Evolutionary conservation across 2,113 vertebrate genomes (phyloP).

Genomic region (Heliornis fulica): DNA sequence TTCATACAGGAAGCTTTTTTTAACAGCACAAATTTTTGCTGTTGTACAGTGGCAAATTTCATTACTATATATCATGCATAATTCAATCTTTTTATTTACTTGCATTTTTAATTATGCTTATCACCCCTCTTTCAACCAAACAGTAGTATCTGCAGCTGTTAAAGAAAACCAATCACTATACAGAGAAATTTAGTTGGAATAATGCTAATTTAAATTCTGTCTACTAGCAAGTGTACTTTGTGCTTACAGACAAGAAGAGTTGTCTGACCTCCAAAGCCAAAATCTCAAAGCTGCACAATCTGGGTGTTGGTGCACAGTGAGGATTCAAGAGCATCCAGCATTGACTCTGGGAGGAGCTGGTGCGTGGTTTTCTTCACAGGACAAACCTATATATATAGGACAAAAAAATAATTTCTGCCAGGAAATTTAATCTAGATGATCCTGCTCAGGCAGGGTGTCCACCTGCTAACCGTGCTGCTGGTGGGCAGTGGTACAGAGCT

Average conservation of each 20-base stretch:
- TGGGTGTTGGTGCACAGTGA: not conserved
- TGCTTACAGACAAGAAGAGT: not conserved
- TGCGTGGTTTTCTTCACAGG: not conserved
- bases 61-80: not conserved
- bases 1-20: not conserved
- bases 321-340: not conserved
- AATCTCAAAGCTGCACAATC: not conserved
- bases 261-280: not conserved
- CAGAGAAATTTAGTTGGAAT: not conserved
- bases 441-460: no score
- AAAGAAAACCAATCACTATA: not conserved
- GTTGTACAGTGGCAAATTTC: not conserved
- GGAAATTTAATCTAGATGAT: no score
- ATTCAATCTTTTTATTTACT: not conserved
- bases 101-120: not conserved
- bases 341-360: not conserved
- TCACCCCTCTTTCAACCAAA: not conserved
- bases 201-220: not conserved
- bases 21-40: not conserved
- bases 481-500: not conserved
- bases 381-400: not conserved
- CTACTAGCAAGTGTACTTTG: not conserved
- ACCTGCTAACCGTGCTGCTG: no score
- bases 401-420: not conserved
- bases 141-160: not conserved